Conservation (phyloP, 2,113 vertebrate species). For the Melospiza georgiana region DNA sequence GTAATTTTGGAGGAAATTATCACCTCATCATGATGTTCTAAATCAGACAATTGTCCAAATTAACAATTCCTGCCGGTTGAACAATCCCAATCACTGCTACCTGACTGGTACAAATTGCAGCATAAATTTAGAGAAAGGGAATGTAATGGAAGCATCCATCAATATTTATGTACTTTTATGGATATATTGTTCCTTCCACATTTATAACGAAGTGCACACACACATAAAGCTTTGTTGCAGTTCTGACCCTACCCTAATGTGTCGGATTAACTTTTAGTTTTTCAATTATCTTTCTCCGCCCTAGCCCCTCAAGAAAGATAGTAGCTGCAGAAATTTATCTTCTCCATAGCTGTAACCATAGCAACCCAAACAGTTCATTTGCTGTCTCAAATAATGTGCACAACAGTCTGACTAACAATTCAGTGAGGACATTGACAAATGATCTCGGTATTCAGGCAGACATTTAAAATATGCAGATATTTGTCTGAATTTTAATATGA, state of each 20-base stretch:
- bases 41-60: neutral
- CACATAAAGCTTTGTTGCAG: neutral
- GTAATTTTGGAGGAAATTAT: neutral
- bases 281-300: conserved; percentile 18
- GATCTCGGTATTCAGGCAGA: conserved; percentile 71
- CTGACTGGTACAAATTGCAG: neutral
- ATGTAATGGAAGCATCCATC: neutral
- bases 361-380: conserved; percentile 76
- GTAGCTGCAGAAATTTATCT: conserved; percentile 61
- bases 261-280: conserved; percentile 3
- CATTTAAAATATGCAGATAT: conserved; percentile 76
- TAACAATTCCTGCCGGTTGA: neutral
- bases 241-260: neutral
- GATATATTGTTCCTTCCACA: neutral
- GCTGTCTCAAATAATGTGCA: conserved; percentile 71
- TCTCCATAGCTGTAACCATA: conserved; percentile 68
- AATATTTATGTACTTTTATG: conserved; percentile 17
- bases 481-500: conserved; percentile 77
- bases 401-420: conserved; percentile 73
- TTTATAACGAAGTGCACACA: neutral
- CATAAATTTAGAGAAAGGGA: neutral
- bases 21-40: neutral
- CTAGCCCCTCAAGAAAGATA: conserved; percentile 50
- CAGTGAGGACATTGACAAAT: conserved; percentile 76
- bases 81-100: neutral